Evolutionary conservation across 2,888 invertebrate species (phyloP), one percentile per base, ranked within the genome.

Genomic region (Cryptus armator): DNA sequence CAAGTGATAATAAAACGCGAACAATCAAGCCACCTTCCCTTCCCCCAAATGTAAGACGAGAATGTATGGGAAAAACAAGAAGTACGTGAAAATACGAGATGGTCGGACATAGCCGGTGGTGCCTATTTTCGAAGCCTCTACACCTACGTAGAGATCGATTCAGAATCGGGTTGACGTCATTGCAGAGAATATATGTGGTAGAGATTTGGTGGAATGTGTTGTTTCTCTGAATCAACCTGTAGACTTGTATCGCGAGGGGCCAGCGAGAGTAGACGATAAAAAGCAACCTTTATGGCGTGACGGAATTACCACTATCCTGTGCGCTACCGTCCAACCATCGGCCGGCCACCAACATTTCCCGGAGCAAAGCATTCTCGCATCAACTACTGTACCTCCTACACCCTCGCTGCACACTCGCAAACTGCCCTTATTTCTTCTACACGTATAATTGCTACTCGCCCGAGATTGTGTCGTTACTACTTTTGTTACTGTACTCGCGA

Each of bases 1-100:
- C 89, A 88, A 92, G 92, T 92, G 91, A 92, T 92, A 92, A 91
- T 92, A 92, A 92, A 92, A 92, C 86, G 90, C 85, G 90, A 89
- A 89, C 92, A 91, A 92, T 92, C 92, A 91, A 92, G 70, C 79
- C 46, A 51, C 46, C 70, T 78, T 6, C 14, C 46, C 32, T 9
- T 3, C 89, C 85, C 78, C 72, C 86, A 84, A 88, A 87, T 86
- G 88, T 87, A 89, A 90, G 90, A 89, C 86, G 84, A 75, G 37
- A 72, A 71, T 76, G 64, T 53, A 75, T 77, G 80, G 70, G 66
- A 24, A 14, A 53, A 56, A 64, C 72, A 29, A 62, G 75, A 77
- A 64, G 44, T 70, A 70, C 56, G 59, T 76, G 48, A 72, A 66
- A 67, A 86, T 72, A 72, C 67, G 62, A 19, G 59, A 43, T 76